phyloP scores from a whole-genome alignment of 2,888 invertebrate species.

The Xylota sylvarum region DNA sequence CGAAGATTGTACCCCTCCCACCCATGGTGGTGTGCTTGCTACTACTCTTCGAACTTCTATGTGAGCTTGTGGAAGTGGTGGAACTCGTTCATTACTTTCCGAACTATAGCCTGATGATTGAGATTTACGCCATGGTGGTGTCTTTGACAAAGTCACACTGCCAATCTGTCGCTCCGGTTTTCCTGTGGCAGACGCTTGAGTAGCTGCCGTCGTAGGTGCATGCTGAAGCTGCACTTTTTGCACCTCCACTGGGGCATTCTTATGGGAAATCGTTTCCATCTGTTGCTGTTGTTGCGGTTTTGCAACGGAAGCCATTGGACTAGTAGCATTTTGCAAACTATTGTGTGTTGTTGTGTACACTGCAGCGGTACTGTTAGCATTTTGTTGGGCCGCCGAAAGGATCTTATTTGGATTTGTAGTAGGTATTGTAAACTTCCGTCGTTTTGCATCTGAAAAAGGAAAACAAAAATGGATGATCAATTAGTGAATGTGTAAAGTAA shows the following conservation, averaged over 20 bases:
- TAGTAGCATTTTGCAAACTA: conserved; percentile 61
- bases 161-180: conserved; percentile 78
- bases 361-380: conserved; percentile 69
- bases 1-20: conserved; percentile 29
- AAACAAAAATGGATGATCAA: conserved; percentile 7
- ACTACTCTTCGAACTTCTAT: conserved; percentile 66
- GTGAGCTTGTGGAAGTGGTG: conserved; percentile 79
- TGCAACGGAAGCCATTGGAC: conserved; percentile 69
- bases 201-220: conserved; percentile 2
- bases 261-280: conserved; percentile 55
- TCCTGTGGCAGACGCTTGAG: conserved; percentile 11
- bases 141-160: conserved; percentile 78
- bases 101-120: conserved; percentile 60
- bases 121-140: conserved; percentile 80
- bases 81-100: conserved; percentile 78
- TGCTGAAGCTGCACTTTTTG: conserved; percentile 56
- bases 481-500: not conserved
- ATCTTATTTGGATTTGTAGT: conserved; percentile 79
- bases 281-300: conserved; percentile 76
- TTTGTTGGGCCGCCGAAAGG: conserved; percentile 76
- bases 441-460: conserved; percentile 79
- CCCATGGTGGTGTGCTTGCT: conserved; percentile 75
- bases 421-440: conserved; percentile 78
- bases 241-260: conserved; percentile 56
- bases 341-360: conserved; percentile 48